Percentiles rank a stretch among this genome's conserved stretches.
Conservation (phyloP, 1,140 invertebrate genomes). For the Drosophila kohkoa region DNA sequence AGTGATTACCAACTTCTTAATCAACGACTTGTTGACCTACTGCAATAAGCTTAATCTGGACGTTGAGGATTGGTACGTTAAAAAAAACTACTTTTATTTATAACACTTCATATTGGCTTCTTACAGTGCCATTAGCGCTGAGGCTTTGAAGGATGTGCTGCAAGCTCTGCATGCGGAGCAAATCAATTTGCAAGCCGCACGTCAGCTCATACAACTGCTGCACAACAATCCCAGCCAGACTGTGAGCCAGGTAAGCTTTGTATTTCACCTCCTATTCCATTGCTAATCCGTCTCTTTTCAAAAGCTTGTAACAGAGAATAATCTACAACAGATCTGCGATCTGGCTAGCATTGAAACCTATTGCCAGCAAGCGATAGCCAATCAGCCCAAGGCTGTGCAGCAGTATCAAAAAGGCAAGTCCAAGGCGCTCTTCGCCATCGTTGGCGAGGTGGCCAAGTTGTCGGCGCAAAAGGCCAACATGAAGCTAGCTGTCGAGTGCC, state of each 20-base stretch:
- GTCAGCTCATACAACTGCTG: conserved; percentile 67
- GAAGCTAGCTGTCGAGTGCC: conserved; percentile 87
- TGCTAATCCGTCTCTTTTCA: not conserved
- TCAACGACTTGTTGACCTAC: conserved; percentile 88
- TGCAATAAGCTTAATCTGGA: conserved; percentile 88
- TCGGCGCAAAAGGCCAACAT: conserved; percentile 89
- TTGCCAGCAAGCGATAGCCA: conserved; percentile 87
- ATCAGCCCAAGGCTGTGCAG: conserved; percentile 89
- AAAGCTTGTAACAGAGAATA: conserved; percentile 88
- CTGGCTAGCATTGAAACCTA: conserved; percentile 86
- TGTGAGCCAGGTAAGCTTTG: conserved; percentile 79
- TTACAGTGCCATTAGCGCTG: conserved; percentile 71
- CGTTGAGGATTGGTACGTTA: conserved; percentile 85
- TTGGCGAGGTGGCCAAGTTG: conserved; percentile 87
- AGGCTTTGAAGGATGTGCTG: conserved; percentile 87
- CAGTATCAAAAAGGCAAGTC: conserved; percentile 89
- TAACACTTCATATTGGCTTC: too few relatives aligned
- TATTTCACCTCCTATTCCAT: not conserved
- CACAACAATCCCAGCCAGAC: conserved; percentile 85
- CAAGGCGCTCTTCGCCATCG: conserved; percentile 88
- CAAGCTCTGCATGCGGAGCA: conserved; percentile 86
- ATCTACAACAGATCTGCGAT: conserved; percentile 88
- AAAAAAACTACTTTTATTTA: not conserved
- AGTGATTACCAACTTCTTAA: conserved; percentile 88
- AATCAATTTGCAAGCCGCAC: conserved; percentile 88